phyloP scores from a whole-genome alignment of 2,113 vertebrate genomes.

The Ciconia stormi region DNA sequence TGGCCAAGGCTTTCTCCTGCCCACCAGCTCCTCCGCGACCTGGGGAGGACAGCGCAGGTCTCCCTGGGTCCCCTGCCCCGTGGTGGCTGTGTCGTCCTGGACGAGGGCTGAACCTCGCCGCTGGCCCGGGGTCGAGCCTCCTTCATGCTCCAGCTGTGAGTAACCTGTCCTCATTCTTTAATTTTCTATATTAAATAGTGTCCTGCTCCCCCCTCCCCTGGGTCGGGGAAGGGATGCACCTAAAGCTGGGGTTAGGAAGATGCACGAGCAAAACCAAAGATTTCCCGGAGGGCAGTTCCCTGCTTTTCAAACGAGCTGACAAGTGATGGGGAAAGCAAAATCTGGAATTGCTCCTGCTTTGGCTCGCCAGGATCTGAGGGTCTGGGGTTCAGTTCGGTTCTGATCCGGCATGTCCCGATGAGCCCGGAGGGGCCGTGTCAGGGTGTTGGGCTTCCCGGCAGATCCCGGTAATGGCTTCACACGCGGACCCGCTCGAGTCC shows the following conservation, averaged over 20 bases:
- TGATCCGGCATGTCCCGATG: background rate
- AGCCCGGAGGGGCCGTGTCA: background rate
- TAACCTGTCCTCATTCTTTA: background rate
- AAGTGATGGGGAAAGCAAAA: background rate
- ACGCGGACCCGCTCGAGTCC: rapidly evolving
- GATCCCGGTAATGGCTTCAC: background rate
- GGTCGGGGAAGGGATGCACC: background rate
- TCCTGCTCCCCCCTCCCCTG: too few relatives aligned
- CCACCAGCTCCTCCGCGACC: background rate
- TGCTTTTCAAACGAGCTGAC: background rate
- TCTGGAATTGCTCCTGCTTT: background rate
- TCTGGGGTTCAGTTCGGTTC: background rate
- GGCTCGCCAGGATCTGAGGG: background rate
- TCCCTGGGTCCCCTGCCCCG: background rate
- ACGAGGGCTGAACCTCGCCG: background rate
- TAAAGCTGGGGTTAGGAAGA: background rate
- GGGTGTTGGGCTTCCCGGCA: background rate
- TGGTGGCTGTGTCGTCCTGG: background rate
- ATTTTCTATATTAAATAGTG: background rate
- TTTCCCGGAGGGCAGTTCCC: background rate
- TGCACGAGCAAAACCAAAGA: too few relatives aligned
- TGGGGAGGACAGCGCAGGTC: background rate
- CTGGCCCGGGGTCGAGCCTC: background rate
- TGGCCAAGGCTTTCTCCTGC: background rate
- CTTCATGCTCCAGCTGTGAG: background rate